phyloP scores from a whole-genome alignment of 2,888 invertebrate species.

The Drosophila pseudotakahashii region DNA sequence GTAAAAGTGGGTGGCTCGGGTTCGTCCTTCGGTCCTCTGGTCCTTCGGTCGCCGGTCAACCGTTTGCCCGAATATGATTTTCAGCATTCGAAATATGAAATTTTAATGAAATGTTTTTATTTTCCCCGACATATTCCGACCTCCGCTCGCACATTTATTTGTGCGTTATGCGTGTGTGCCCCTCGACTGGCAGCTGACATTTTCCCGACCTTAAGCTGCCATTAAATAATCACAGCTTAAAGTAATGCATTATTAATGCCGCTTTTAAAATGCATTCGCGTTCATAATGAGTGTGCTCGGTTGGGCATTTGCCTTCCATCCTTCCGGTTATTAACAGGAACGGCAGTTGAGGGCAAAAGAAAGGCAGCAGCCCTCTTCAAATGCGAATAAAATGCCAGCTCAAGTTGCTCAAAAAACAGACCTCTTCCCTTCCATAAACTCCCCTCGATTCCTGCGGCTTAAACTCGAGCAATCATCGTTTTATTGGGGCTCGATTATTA shows the following conservation, averaged over 20 bases:
- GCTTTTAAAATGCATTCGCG: conserved; percentile 34
- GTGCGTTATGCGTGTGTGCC: background rate
- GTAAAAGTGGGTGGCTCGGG: conserved; percentile 15
- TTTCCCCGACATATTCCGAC: conserved; percentile 5
- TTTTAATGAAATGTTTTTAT: conserved; percentile 58
- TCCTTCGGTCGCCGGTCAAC: conserved; percentile 15
- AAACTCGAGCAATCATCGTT: conserved; percentile 69
- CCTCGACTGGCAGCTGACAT: conserved; percentile 24
- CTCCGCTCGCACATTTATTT: background rate
- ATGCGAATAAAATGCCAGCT: conserved; percentile 20
- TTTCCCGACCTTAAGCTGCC: conserved; percentile 50
- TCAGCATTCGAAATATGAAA: conserved; percentile 54
- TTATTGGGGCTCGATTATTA: conserved; percentile 80
- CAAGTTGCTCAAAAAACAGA: background rate
- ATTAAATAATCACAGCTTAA: conserved; percentile 55
- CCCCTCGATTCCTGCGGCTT: conserved; percentile 24
- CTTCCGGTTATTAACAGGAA: conserved; percentile 57
- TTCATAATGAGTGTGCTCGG: conserved; percentile 43
- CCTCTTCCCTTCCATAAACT: conserved; percentile 1
- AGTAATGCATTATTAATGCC: conserved; percentile 57
- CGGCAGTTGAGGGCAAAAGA: conserved; percentile 21
- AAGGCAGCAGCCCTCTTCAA: conserved; percentile 3
- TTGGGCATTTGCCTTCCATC: conserved; percentile 26
- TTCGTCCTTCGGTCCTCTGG: conserved; percentile 22
- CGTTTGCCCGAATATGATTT: conserved; percentile 49